Conservation (phyloP, 2,797 vertebrate genomes). For the Falco berigora region DNA sequence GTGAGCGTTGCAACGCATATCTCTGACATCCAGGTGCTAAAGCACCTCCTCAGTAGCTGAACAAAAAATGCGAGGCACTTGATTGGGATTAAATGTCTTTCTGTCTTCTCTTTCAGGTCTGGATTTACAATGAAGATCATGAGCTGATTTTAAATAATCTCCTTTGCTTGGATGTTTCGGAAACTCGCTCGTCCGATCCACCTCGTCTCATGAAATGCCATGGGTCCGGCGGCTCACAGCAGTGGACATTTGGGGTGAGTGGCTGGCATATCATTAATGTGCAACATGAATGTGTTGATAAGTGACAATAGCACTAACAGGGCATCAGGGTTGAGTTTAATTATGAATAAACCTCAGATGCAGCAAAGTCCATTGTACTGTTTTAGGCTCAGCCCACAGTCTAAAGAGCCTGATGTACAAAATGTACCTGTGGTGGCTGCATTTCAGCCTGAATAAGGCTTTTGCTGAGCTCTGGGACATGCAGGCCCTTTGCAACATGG, state of each 20-base stretch:
- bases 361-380: neutral
- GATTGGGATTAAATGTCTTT: neutral
- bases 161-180: slow-evolving; percentile 90
- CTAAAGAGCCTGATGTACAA: neutral
- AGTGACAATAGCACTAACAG: neutral
- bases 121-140: slow-evolving; percentile 90
- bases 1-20: fast-evolving
- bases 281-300: no score
- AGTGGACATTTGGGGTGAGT: slow-evolving; percentile 92
- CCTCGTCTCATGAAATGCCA: slow-evolving; percentile 98
- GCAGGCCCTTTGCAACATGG: neutral
- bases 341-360: neutral
- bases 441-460: neutral
- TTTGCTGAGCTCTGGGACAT: neutral
- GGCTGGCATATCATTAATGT: neutral
- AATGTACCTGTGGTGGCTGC: neutral
- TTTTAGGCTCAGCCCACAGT: neutral
- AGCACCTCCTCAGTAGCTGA: neutral
- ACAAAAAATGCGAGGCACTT: neutral
- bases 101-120: slow-evolving; percentile 71
- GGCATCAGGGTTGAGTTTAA: neutral
- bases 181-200: slow-evolving; percentile 85
- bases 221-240: slow-evolving; percentile 92
- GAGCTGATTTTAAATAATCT: slow-evolving; percentile 88
- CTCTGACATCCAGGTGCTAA: neutral